Conservation (phyloP, 2,797 vertebrate genomes). For the Onychomys torridus region DNA sequence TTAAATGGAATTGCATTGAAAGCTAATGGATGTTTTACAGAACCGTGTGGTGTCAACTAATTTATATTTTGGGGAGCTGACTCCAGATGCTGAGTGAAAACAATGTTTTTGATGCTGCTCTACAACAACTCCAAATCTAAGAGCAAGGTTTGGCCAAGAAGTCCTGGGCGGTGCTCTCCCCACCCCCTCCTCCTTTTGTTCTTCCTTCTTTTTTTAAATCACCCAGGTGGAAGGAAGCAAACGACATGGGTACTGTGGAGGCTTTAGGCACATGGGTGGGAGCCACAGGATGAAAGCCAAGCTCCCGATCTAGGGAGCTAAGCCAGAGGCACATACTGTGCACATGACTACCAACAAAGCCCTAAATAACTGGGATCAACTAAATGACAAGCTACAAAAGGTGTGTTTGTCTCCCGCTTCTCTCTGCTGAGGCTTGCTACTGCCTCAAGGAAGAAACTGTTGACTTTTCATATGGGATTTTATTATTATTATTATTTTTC, state of each 20-base stretch:
- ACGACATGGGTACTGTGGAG: background rate
- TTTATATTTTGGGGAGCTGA: slow-evolving; percentile 32
- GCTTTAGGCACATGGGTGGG: background rate
- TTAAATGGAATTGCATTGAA: background rate
- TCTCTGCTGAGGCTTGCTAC: slow-evolving; percentile 83
- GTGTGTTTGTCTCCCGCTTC: slow-evolving; percentile 82
- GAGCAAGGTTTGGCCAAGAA: slow-evolving; percentile 4
- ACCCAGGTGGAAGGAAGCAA: slow-evolving; percentile 28
- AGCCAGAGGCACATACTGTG: background rate
- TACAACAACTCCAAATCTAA: background rate
- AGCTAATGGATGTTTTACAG: slow-evolving; percentile 20
- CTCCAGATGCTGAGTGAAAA: slow-evolving; percentile 3
- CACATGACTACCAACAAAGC: slow-evolving; percentile 71
- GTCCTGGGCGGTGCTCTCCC: no score
- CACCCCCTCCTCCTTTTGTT: background rate
- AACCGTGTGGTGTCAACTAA: background rate
- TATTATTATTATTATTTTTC: slow-evolving; percentile 29
- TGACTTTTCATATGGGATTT: slow-evolving; percentile 77
- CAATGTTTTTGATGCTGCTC: background rate
- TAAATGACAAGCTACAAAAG: slow-evolving; percentile 70
- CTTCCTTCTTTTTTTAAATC: background rate
- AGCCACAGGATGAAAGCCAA: background rate
- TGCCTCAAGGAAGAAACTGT: slow-evolving; percentile 78
- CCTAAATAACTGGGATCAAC: slow-evolving; percentile 81
- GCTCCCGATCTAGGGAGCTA: slow-evolving; percentile 58